Base-by-base conservation (phyloP, 2,888 invertebrate species). In the Melinopterus prodromus region DNA sequence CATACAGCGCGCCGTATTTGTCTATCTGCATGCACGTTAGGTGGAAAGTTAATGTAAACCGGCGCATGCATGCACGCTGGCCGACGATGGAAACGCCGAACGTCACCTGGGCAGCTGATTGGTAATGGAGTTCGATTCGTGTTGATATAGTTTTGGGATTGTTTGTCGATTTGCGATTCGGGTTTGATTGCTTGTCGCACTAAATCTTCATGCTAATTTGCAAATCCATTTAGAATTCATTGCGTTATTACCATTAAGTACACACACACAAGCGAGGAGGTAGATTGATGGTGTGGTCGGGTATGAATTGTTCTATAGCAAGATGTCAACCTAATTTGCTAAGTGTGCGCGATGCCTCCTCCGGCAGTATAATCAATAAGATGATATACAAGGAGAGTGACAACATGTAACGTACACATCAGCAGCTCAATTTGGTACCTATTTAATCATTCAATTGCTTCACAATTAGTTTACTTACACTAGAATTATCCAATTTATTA, bases 161-260 rank as follows among this genome's bases (percentile, higher is more conserved):
- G 53, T 53, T 53, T 53, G 53, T 4, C 12, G 53, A 53, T 9
- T 53, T 53, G 53, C 53, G 53, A 53, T 53, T 53, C 53, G 53
- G 53, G 53, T 53, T 53, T 53, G 53, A 53, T 53, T 53, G 53
- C 53, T 53, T 53, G 53, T 53, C 53, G 53, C 53, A 53, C 53
- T 53, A 53, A 53, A 53, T 53, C 1, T 53, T 53, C 53, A 0
- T 53, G 53, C 53, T 53, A 53, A 53, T 53, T 53, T 53, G 9
- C 53, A 53, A 53, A 53, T 53, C 53, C 53, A 53, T 53, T 53
- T 53, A 53, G 53, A 53, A 53, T 53, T 53, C 53, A 53, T 53
- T 53, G 53, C 53, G 12, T 53, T 53, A 53, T 53, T 53, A 53
- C 9, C 53, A 12, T 12, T 53, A 53, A 53, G 53, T 53, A 53